These are phyloP conservation scores for Alloplasta piceator DNA, from an alignment of 2,888 invertebrate genomes.

Conservation along the genomic window DNA sequence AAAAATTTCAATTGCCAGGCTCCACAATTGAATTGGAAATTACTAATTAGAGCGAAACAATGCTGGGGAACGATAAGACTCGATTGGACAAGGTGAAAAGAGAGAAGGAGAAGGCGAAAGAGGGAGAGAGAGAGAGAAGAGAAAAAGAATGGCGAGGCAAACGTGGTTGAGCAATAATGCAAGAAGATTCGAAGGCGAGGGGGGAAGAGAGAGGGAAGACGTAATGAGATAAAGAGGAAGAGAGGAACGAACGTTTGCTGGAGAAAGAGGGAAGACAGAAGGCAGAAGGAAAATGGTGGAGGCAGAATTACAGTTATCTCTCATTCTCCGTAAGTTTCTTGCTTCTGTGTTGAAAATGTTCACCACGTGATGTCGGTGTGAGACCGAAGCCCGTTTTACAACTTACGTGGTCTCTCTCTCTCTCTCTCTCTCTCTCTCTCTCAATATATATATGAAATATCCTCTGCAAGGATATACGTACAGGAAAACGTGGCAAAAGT, in stretches of 20 bases:
- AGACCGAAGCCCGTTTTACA: conserved; percentile 42
- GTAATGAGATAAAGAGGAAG: conserved; percentile 34
- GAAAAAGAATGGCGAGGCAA: conserved; percentile 34
- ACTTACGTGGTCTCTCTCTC: conserved; percentile 44
- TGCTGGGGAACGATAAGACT: conserved; percentile 21
- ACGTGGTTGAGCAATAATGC: conserved; percentile 42
- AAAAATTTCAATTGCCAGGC: conserved; percentile 21
- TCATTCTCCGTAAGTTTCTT: conserved; percentile 68
- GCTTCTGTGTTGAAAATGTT: conserved; percentile 62
- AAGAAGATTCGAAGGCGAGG: conserved; percentile 13
- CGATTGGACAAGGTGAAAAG: conserved; percentile 33
- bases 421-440: background rate
- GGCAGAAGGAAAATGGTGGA: conserved; percentile 70
- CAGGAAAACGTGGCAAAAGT: conserved; percentile 38
- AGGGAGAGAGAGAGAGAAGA: conserved; percentile 3
- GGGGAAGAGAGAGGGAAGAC: conserved; percentile 43
- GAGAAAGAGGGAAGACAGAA: conserved; percentile 51
- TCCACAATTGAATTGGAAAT: conserved; percentile 39
- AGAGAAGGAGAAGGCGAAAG: no score
- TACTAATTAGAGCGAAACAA: conserved; percentile 42
- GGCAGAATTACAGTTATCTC: conserved; percentile 73
- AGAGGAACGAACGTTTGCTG: conserved; percentile 4
- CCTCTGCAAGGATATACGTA: no score
- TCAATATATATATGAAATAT: no score
- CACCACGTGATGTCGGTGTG: conserved; percentile 54